Percentiles rank a stretch among this genome's conserved stretches.
Evolutionary conservation across 2,797 vertebrate species (phyloP).

Genomic region (Karalla daura): DNA sequence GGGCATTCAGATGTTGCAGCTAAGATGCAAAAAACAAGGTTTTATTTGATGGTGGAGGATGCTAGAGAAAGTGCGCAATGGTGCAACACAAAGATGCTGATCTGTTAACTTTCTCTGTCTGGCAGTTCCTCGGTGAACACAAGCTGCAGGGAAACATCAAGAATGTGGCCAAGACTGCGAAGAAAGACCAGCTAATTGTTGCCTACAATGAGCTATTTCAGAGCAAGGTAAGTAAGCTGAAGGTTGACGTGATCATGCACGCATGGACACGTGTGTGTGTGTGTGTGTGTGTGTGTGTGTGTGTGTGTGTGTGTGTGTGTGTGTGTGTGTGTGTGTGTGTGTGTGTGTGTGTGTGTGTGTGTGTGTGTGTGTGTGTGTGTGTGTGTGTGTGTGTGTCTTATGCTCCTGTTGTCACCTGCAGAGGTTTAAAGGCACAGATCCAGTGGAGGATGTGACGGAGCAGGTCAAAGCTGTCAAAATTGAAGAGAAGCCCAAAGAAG

Average conservation of each 20-base stretch:
- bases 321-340: no score
- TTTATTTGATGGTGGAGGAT: no score
- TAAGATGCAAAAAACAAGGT: no score
- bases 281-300: no score
- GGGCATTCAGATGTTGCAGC: not conserved
- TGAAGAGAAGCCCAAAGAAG: conserved; percentile 88
- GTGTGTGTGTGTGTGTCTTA: not conserved
- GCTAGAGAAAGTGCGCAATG: no score
- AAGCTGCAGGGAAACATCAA: conserved; percentile 95
- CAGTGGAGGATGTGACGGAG: conserved; percentile 83
- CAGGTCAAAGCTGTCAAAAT: conserved; percentile 88
- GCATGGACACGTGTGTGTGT: no score
- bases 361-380: no score
- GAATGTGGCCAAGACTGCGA: conserved; percentile 95
- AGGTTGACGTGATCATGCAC: rapidly evolving
- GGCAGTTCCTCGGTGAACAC: conserved; percentile 94
- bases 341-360: no score
- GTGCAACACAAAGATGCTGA: not conserved
- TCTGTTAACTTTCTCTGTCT: not conserved
- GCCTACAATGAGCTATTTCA: conserved; percentile 94
- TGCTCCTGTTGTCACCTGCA: conserved; percentile 53
- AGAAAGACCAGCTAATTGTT: conserved; percentile 91
- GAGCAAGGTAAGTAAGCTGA: conserved; percentile 86
- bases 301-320: no score
- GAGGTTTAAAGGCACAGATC: conserved; percentile 93